Evolutionary conservation across 2,888 invertebrate genomes (phyloP), one percentile per base, ranked within the genome.

Genomic region (Drosophila parthenogenetica): DNA sequence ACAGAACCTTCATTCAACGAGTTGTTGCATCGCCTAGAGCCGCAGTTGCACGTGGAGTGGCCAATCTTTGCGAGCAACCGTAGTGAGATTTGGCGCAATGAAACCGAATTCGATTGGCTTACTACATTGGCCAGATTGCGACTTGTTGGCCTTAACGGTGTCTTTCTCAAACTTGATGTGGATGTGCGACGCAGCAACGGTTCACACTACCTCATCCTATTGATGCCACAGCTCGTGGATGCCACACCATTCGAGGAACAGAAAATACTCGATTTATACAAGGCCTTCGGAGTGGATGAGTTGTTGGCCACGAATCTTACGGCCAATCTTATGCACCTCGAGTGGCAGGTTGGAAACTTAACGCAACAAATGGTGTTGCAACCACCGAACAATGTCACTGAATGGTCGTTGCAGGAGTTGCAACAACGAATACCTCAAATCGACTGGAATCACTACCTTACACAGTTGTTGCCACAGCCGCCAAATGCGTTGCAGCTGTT

Each of bases 61-160:
- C 90, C 90, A 2, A 81, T 90, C 48, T 89, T 89, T 51, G 76
- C 73, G 32, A 54, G 59, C 3, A 76, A 87, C 49, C 78, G 81
- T 25, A 79, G 80, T 43, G 75, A 60, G 2, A 11, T 60, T 17
- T 90, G 90, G 90, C 53, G 60, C 60, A 85, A 86, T 60, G 78
- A 71, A 35, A 77, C 77, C 0, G 57, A 78, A 2, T 90, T 90
- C 40, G 87, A 90, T 74, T 90, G 90, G 90, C 68, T 86, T n/a
- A 63, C 62, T 5, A 77, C 80, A 4, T 43, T 90, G 50, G 89
- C 83, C 8, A 66, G 54, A 25, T 53, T 90, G 62, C 79, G 89
- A 5, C 51, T 65, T 17, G 88, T 86, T 60, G 90, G 88, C 0
- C 70, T 90, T 13, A 89, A 89, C 65, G 86, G 79, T 0, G 65